A percentile compares a stretch with the other conserved stretches of the same genome.
phyloP scores from a whole-genome alignment of 2,888 invertebrate genomes.

The Cataglyphis livida region DNA sequence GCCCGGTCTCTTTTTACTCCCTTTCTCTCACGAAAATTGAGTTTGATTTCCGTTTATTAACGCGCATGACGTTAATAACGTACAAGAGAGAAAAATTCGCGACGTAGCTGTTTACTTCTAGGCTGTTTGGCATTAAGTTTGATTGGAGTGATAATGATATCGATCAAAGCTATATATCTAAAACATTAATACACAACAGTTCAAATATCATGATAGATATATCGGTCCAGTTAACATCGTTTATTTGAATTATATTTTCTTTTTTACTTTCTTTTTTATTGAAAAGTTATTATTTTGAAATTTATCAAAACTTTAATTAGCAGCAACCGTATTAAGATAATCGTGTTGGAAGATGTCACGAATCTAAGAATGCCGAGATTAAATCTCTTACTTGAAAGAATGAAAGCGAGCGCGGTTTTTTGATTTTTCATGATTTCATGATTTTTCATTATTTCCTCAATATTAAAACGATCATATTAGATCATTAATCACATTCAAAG shows the following conservation, averaged over 20 bases:
- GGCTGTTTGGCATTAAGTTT: not conserved
- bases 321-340: not conserved
- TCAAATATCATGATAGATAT: not conserved
- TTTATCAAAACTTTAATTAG: constrained; percentile 12
- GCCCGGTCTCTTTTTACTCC: not conserved
- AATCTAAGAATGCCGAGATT: not conserved
- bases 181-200: not conserved
- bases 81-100: not conserved
- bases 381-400: not conserved
- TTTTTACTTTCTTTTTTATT: not conserved
- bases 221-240: not conserved
- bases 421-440: constrained; percentile 10
- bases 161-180: not conserved
- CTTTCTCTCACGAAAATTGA: not conserved
- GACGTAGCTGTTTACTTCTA: not conserved
- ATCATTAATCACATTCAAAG: not conserved
- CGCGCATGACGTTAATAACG: not conserved
- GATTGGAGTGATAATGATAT: constrained; percentile 10
- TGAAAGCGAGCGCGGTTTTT: not conserved
- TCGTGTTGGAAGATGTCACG: not conserved
- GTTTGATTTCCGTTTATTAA: constrained; percentile 17
- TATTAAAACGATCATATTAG: constrained; percentile 1
- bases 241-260: constrained; percentile 1
- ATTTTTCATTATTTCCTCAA: constrained; percentile 17
- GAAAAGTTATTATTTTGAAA: not conserved